These are phyloP conservation scores for Stenchaetothrips biformis DNA, from an alignment of 2,888 invertebrate species.

Conservation along the genomic window DNA sequence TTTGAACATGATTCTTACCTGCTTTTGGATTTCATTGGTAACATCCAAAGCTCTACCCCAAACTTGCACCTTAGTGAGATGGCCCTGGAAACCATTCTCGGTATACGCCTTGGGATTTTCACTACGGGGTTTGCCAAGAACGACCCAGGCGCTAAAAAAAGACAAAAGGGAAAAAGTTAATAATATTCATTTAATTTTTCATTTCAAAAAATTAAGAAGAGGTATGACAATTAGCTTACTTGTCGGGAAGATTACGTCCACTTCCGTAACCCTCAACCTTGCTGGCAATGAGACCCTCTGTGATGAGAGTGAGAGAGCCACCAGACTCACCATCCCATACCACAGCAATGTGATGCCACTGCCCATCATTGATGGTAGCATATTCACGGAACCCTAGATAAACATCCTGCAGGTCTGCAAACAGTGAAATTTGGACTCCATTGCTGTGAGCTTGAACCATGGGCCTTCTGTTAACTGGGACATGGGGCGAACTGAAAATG, in stretches of 20 bases:
- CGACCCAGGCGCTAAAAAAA: slow-evolving; percentile 75
- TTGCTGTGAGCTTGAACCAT: slow-evolving; percentile 87
- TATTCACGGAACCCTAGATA: slow-evolving; percentile 87
- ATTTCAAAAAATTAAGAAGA: not conserved
- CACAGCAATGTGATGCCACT: slow-evolving; percentile 93
- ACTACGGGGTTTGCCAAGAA: slow-evolving; percentile 81
- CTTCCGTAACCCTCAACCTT: slow-evolving; percentile 84
- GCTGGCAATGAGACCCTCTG: slow-evolving; percentile 93
- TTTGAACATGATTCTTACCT: slow-evolving; percentile 49
- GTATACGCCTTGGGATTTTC: slow-evolving; percentile 72
- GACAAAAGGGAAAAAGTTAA: slow-evolving; percentile 30
- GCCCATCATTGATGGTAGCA: slow-evolving; percentile 90
- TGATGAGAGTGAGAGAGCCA: slow-evolving; percentile 82
- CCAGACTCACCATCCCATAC: slow-evolving; percentile 89
- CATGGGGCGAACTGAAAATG: slow-evolving; percentile 64
- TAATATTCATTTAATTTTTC: slow-evolving; percentile 26
- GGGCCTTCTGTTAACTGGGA: slow-evolving; percentile 70
- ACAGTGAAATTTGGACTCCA: slow-evolving; percentile 86
- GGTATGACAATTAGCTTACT: slow-evolving; percentile 55
- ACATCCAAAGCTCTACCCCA: slow-evolving; percentile 90
- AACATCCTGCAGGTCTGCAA: slow-evolving; percentile 81
- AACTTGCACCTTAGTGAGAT: slow-evolving; percentile 87
- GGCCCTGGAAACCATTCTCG: slow-evolving; percentile 92
- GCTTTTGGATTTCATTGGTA: slow-evolving; percentile 87
- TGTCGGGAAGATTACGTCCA: slow-evolving; percentile 73